Base-by-base conservation (phyloP, 2,888 invertebrate genomes). In the Thecocarcelia acutangulata region DNA sequence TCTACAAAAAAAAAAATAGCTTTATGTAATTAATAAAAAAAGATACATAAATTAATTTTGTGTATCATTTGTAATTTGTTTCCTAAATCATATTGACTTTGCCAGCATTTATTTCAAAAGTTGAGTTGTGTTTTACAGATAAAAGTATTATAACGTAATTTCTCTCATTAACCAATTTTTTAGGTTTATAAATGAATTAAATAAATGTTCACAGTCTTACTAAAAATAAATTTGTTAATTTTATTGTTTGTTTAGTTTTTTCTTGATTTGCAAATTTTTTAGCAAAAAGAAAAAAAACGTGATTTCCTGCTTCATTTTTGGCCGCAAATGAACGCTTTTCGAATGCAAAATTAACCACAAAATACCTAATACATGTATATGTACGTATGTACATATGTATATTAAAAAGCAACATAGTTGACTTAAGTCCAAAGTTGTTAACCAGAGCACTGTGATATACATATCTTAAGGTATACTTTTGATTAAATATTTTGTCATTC, bases 341-440 rank as follows among this genome's bases (percentile, higher is more conserved):
- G 83, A 77, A 83, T 83, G 48, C 42, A 64, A 73, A 80, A 70
- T 80, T 56, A 70, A 59, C 69, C 68, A 59, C 58, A 76, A 33
- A 61, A 42, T 33, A 24, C 40, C 19, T 21, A n/a, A n/a, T n/a
- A n/a, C n/a, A n/a, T n/a, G n/a, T n/a, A n/a, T n/a, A n/a, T n/a
- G n/a, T n/a, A n/a, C n/a, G n/a, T n/a, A n/a, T n/a, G n/a, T n/a
- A n/a, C n/a, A n/a, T n/a, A n/a, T n/a, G n/a, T 37, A 13, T 15
- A 52, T 52, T 52, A 19, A 28, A 12, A 1, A 1, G 17, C 15
- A 6, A 2, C 2, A 37, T 24, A n/a, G 52, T 33, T 4, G 33
- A 37, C 33, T 15, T 19, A 1, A 3, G 0, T 6, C 12, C n/a
- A 69, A 15, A n/a, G 3, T 48, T 24, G 11, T 17, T 1, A 0